Evolutionary conservation across 2,888 invertebrate species (phyloP).

Genomic region (Himalopsyche kuldschensis): DNA sequence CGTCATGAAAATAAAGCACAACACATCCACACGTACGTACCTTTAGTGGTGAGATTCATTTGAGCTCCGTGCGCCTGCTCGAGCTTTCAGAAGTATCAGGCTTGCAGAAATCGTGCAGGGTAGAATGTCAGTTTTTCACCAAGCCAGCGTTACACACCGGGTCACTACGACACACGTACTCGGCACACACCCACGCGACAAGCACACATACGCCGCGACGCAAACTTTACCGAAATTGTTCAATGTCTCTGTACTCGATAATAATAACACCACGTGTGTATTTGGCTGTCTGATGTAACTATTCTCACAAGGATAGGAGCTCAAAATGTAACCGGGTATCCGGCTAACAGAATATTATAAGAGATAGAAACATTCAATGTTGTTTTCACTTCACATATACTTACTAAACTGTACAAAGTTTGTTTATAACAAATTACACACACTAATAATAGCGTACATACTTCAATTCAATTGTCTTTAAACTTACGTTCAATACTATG

Average conservation of each 20-base stretch:
- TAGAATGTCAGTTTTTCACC: neutral
- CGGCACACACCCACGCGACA: neutral
- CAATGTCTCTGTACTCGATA: neutral
- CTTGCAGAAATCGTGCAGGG: slow-evolving; percentile 3
- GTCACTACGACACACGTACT: no score
- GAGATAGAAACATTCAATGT: neutral
- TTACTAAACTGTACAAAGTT: neutral
- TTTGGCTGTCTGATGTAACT: neutral
- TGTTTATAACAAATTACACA: neutral
- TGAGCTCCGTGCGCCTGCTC: slow-evolving; percentile 19
- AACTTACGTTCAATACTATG: neutral
- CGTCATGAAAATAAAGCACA: neutral
- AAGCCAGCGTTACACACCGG: no score
- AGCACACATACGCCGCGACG: neutral
- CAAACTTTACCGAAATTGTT: neutral
- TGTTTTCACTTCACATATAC: neutral
- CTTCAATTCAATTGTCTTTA: neutral
- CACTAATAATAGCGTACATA: neutral
- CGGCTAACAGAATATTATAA: neutral
- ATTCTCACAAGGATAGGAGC: neutral
- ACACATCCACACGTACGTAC: neutral
- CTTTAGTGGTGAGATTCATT: slow-evolving; percentile 27
- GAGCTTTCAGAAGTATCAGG: slow-evolving; percentile 22
- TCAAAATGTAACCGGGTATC: neutral
- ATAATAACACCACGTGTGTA: neutral